Base-by-base conservation (phyloP, 2,888 invertebrate genomes). In the Synanthedon tipuliformis region DNA sequence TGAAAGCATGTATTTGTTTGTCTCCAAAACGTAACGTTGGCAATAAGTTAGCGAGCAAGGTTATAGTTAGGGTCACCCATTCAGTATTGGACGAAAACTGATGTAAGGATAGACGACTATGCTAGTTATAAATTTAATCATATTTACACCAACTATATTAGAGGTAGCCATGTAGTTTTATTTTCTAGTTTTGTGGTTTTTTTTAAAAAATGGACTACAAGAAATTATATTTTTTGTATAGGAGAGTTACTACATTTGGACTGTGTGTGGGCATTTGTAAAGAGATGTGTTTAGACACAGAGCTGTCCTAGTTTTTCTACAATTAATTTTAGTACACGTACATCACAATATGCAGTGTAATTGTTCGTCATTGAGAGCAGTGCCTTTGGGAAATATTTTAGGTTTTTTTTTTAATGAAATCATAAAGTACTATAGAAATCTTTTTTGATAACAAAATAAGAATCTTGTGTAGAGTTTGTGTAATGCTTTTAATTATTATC, bases 11-110 rank as follows among this genome's bases (percentile, higher is more conserved):
- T 45, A 13, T 45, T 13, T 45, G 15, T 15, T 45, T 45, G 45
- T 15, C 45, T 13, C 45, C 45, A 45, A 23, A 69, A 66, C 62
- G 75, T 76, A 79, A 78, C 75, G 70, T 70, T 73, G 84, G 85
- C 83, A 84, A 83, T 84, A 83, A 83, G 72, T 73, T 75, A 75
- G 75, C 40, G 16, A 15, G 34, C 67, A 65, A 75, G 70, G 70
- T 74, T 77, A 23, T 23, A 81, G 70, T 68, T 78, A 79, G 71
- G 70, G 68, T 70, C 79, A 78, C 82, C 85, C 77, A 73, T 77
- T 79, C 86, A 86, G 85, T 86, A 85, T 85, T 85, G 78, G 76
- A 81, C 71, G 68, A 65, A 65, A 79, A 80, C 78, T 76, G 77
- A 81, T 81, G 71, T 75, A 69, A 68, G 68, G 34, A 34, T 34